Conservation (phyloP, 2,797 vertebrate genomes). For the Sylvia borin region DNA sequence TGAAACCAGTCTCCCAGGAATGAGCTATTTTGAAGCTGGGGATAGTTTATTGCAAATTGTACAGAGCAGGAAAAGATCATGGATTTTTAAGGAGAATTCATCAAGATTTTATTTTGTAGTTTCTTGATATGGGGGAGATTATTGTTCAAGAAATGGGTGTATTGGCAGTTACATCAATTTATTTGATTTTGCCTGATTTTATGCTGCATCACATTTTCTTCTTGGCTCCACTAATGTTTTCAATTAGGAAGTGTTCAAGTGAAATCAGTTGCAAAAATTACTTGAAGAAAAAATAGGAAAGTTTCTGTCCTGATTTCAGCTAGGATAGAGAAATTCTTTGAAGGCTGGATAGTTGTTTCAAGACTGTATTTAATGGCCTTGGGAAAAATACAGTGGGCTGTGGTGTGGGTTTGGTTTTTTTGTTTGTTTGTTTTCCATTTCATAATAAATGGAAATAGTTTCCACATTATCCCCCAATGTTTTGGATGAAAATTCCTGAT, state of each 20-base stretch:
- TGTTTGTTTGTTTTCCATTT: neutral
- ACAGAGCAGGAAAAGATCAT: neutral
- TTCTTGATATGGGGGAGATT: neutral
- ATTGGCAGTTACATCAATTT: neutral
- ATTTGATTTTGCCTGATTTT: neutral
- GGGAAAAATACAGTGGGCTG: neutral
- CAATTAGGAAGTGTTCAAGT: neutral
- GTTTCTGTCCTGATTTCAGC: neutral
- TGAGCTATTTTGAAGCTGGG: neutral
- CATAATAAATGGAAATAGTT: neutral
- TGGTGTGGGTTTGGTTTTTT: neutral
- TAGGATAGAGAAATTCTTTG: neutral
- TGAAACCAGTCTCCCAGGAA: neutral
- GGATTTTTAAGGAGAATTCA: neutral
- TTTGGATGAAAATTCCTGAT: neutral
- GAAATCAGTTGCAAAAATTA: neutral
- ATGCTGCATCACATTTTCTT: neutral
- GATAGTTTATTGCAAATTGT: neutral
- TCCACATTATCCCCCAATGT: accelerated
- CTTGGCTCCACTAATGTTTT: neutral
- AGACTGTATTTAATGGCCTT: neutral
- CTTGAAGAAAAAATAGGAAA: neutral
- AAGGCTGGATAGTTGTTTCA: neutral
- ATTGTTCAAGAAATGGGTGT: neutral
- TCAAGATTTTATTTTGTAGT: neutral